Evolutionary conservation across 2,113 vertebrate species (phyloP), one percentile per base, ranked within the genome.

Genomic region (Aplodontia rufa): DNA sequence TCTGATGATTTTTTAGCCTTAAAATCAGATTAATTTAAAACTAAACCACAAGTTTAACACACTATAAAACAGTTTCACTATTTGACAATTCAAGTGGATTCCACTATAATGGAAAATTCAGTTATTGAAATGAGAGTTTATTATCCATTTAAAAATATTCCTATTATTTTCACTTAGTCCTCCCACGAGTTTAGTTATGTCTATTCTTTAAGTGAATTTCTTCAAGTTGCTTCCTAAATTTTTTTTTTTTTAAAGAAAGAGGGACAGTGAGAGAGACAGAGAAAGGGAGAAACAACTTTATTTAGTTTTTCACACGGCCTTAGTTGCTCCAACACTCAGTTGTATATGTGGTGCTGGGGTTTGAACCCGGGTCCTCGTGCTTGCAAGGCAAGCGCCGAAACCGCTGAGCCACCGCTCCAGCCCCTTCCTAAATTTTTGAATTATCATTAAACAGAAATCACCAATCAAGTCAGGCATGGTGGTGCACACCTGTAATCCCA

Each of bases 41-140:
- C 5, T 28, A 91, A 94, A 75, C 1, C 40, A 85, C 28, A 91
- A 45, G 60, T 40, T 90, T 93, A 95, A 75, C 8, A 93, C 12
- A 42, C 83, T 90, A 85, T 85, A 91, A 94, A 72, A 89, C 60
- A 40, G 47, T 82, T 76, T 89, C 42, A 91, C 4, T 49, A 35
- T 78, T 94, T 83, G 64, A 89, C 28, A 88, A 58, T 91, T 94
- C 86, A 94, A 42, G 80, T 24, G 53, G 40, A 84, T 90, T 93
- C 42, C 37, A 91, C 17, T 87, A 40, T 96, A 90, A 68, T 79
- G 55, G 24, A 93, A 95, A 94, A 9, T 72, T 91, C 75, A 45
- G 74, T 51, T 87, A 55, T 0, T 62, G 40, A 95, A 88, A 81
- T 81, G 35, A 1, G 68, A 82, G 60, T 68, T 53, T 83, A 72